Conservation (phyloP, 2,797 vertebrate genomes). For the Rhynchotus rufescens region DNA sequence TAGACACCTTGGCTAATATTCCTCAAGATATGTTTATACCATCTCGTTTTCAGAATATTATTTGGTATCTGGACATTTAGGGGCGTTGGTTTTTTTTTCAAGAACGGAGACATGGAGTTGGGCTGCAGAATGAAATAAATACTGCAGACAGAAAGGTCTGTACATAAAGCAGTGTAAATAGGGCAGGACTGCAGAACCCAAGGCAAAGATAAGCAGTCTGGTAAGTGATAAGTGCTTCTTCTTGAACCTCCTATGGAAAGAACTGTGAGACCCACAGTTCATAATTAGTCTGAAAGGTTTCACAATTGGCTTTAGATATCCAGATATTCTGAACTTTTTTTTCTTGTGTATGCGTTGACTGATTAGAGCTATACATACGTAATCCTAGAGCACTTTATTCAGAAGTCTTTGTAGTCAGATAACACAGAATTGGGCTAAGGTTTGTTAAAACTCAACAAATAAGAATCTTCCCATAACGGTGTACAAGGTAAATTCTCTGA, state of each 20-base stretch:
- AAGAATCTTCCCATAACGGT: not conserved
- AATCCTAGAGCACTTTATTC: not conserved
- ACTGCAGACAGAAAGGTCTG: not conserved
- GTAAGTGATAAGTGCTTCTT: not conserved
- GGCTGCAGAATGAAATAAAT: not conserved
- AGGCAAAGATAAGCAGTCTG: not conserved
- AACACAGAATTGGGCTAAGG: not conserved
- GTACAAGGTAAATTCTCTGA: not conserved
- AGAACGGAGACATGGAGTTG: not conserved
- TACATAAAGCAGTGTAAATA: not conserved
- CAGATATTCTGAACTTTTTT: not conserved
- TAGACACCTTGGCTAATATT: not conserved
- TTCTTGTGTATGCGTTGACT: not conserved
- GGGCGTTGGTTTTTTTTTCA: not conserved
- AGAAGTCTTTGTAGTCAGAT: not conserved
- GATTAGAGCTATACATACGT: not conserved
- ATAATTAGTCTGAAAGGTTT: not conserved
- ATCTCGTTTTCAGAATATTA: not conserved
- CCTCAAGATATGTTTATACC: not conserved
- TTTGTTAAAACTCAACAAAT: not conserved
- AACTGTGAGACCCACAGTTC: not conserved
- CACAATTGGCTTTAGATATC: not conserved
- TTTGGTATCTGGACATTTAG: not conserved
- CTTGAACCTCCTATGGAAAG: not conserved
- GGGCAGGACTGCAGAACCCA: not conserved